phyloP scores from a whole-genome alignment of 1,140 invertebrate species.

The Cheumatopsyche charites region DNA sequence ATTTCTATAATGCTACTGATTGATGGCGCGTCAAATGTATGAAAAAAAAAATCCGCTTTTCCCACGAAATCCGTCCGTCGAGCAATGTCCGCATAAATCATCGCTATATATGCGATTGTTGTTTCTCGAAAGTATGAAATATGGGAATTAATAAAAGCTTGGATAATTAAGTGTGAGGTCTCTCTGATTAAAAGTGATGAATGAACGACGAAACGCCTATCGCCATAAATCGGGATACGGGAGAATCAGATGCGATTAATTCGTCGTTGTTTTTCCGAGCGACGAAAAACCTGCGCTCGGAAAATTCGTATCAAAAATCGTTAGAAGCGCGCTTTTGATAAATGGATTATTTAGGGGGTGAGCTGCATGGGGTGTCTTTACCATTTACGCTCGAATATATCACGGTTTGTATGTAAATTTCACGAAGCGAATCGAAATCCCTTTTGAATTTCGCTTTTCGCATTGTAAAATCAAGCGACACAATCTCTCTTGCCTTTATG shows the following conservation, averaged over 20 bases:
- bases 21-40: constrained; percentile 11
- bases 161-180: constrained; percentile 20
- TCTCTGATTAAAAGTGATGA: constrained; percentile 25
- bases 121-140: constrained; percentile 24
- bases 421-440: background rate
- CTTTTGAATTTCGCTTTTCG: no score
- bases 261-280: constrained; percentile 11
- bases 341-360: constrained; percentile 16
- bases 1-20: background rate
- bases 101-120: background rate
- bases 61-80: background rate
- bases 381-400: constrained; percentile 19
- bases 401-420: constrained; percentile 3
- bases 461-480: no score
- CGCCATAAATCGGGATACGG: constrained; percentile 25
- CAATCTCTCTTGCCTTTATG: no score
- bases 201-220: constrained; percentile 25
- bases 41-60: background rate
- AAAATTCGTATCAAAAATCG: constrained; percentile 22
- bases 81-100: constrained; percentile 11
- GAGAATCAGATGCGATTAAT: constrained; percentile 24
- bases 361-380: constrained; percentile 12
- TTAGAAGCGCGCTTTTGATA: constrained; percentile 22
- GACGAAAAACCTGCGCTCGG: background rate
- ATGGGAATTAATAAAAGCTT: constrained; percentile 25